These are phyloP conservation scores for Caerostris extrusa DNA, from an alignment of 1,140 invertebrate genomes.

Conservation along the genomic window DNA sequence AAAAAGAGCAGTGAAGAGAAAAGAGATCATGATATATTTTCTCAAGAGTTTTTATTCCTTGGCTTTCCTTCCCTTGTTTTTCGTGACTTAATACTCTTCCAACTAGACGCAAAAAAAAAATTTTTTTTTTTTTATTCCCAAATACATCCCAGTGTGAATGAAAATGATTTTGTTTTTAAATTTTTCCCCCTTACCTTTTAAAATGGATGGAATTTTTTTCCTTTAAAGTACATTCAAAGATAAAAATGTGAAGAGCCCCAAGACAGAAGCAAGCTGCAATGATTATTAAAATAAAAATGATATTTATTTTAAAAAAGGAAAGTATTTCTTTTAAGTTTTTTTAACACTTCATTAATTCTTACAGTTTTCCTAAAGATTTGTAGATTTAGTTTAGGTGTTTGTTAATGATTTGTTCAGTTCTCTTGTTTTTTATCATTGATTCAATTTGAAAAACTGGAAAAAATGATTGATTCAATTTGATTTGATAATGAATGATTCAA, in stretches of 20 bases:
- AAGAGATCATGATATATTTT: slow-evolving; percentile 38
- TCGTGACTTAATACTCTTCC: slow-evolving; percentile 63
- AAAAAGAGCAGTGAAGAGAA: not conserved
- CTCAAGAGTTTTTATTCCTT: slow-evolving; percentile 46
- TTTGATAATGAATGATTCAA: too few species aligned
- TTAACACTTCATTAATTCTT: too few species aligned
- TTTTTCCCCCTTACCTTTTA: not conserved
- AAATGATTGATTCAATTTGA: too few species aligned
- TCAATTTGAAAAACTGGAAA: too few species aligned
- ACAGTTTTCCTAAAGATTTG: too few species aligned
- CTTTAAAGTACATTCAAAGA: slow-evolving; percentile 52
- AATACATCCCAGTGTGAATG: slow-evolving; percentile 16
- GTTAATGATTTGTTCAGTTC: too few species aligned
- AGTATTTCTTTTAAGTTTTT: too few species aligned
- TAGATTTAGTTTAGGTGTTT: too few species aligned
- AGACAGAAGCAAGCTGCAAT: slow-evolving; percentile 27
- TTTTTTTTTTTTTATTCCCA: not conserved
- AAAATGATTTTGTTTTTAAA: slow-evolving; percentile 44
- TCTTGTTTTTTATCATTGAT: too few species aligned
- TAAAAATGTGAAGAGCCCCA: slow-evolving; percentile 62
- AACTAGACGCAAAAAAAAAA: slow-evolving; percentile 9
- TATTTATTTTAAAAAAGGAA: too few species aligned
- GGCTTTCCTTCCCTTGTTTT: slow-evolving; percentile 2
- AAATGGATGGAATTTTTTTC: too few species aligned
- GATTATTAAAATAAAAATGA: too few species aligned